phyloP scores from a whole-genome alignment of 2,797 vertebrate species.

The Anguilla anguilla region DNA sequence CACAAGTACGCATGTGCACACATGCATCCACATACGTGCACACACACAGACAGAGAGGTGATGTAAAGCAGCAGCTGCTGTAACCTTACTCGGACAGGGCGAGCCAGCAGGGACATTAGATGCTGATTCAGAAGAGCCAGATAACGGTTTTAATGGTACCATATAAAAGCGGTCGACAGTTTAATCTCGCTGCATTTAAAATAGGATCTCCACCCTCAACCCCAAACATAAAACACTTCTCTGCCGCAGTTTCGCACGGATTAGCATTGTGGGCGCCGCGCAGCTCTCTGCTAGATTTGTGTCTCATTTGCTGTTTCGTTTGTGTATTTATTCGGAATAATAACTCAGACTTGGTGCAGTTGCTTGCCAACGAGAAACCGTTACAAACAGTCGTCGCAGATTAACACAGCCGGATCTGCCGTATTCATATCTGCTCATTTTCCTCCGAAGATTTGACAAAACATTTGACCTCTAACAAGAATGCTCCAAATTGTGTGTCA shows the following conservation, averaged over 20 bases:
- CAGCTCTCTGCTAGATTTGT: background rate
- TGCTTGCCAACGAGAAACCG: background rate
- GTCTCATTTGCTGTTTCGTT: background rate
- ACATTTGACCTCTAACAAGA: background rate
- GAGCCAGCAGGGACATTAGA: conserved; percentile 21
- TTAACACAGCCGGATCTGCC: background rate
- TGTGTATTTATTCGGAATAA: background rate
- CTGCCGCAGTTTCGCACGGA: background rate
- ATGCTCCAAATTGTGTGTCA: background rate
- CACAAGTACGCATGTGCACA: background rate
- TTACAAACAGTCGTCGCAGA: background rate
- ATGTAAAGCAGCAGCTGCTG: conserved; percentile 41
- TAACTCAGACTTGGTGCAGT: background rate
- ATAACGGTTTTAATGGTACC: conserved; percentile 33
- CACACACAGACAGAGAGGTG: background rate
- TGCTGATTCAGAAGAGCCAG: conserved; percentile 44
- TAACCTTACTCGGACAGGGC: conserved; percentile 4
- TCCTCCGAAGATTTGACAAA: background rate
- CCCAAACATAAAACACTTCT: conserved; percentile 38
- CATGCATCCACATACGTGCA: background rate
- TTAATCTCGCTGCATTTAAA: conserved; percentile 42
- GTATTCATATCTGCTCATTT: background rate
- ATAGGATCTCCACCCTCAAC: conserved; percentile 30
- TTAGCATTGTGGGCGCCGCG: background rate
- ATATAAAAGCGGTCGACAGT: conserved; percentile 43